Percentiles rank a stretch among this genome's conserved stretches.
These are phyloP conservation scores for Stenchaetothrips biformis DNA, from an alignment of 2,888 invertebrate species.

Conservation along the genomic window DNA sequence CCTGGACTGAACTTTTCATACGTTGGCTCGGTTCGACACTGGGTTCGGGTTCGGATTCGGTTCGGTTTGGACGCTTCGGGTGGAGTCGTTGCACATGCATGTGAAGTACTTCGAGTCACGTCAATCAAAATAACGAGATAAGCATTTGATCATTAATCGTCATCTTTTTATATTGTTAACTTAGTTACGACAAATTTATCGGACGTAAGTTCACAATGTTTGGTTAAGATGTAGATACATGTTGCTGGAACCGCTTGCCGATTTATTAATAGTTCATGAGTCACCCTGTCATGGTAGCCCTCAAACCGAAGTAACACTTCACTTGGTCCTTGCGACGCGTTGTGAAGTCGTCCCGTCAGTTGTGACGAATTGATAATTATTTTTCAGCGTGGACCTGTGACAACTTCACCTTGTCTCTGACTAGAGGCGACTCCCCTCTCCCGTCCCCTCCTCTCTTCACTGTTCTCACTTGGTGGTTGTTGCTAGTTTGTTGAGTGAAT, in stretches of 20 bases:
- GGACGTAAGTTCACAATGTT: neutral
- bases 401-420: neutral
- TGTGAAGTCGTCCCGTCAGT: neutral
- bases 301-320: neutral
- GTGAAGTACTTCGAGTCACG: neutral
- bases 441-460: neutral
- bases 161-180: neutral
- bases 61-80: too few species aligned
- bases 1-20: too few species aligned
- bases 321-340: neutral
- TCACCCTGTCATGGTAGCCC: neutral
- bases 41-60: too few species aligned
- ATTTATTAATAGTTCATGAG: constrained; percentile 9
- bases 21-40: too few species aligned
- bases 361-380: neutral
- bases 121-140: neutral
- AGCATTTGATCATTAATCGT: neutral
- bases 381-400: neutral
- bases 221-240: neutral
- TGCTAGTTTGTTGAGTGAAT: neutral
- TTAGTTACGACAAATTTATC: neutral
- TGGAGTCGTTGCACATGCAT: neutral
- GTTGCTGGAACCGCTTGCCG: neutral
- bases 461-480: neutral
- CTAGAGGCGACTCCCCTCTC: neutral